Conservation (phyloP, 2,113 vertebrate species). For the Chaetodon auriga region DNA sequence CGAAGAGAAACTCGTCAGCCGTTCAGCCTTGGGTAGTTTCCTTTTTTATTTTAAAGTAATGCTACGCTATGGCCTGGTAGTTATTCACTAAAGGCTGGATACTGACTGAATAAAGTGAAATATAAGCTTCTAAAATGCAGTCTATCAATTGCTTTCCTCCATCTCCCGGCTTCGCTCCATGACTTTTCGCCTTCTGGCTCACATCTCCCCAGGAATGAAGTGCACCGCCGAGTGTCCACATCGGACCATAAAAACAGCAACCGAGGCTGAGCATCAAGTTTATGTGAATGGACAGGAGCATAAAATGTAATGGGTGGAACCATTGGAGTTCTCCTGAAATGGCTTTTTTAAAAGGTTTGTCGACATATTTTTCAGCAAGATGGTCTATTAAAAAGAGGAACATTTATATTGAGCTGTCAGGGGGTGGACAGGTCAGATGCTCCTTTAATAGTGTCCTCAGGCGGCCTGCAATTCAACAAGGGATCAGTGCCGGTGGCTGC, state of each 20-base stretch:
- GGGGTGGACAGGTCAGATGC: slow-evolving; percentile 71
- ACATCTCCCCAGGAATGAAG: slow-evolving; percentile 77
- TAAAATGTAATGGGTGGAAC: slow-evolving; percentile 83
- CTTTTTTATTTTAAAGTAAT: slow-evolving; percentile 73
- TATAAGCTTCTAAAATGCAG: slow-evolving; percentile 80
- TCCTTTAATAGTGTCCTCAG: slow-evolving; percentile 73
- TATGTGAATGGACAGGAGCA: slow-evolving; percentile 79
- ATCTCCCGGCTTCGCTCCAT: slow-evolving; percentile 64
- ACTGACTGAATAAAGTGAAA: slow-evolving; percentile 76
- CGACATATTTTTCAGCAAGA: slow-evolving; percentile 76
- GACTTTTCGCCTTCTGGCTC: slow-evolving; percentile 73
- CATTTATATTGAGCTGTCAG: slow-evolving; percentile 78
- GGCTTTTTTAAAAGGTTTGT: slow-evolving; percentile 78
- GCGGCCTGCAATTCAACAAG: slow-evolving; percentile 52
- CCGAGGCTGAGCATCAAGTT: slow-evolving; percentile 77
- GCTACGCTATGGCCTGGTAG: slow-evolving; percentile 62
- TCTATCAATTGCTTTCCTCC: slow-evolving; percentile 77
- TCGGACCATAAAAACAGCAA: slow-evolving; percentile 79
- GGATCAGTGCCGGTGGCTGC: slow-evolving; percentile 49
- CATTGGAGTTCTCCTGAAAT: slow-evolving; percentile 73
- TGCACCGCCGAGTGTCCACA: slow-evolving; percentile 74
- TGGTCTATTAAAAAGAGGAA: slow-evolving; percentile 75
- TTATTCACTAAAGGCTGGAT: slow-evolving; percentile 73
- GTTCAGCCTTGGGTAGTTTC: slow-evolving; percentile 62
- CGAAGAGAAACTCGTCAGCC: slow-evolving; percentile 48